Base-by-base conservation (phyloP, 2,797 vertebrate species). In the Hapalemur alaotrensis region DNA sequence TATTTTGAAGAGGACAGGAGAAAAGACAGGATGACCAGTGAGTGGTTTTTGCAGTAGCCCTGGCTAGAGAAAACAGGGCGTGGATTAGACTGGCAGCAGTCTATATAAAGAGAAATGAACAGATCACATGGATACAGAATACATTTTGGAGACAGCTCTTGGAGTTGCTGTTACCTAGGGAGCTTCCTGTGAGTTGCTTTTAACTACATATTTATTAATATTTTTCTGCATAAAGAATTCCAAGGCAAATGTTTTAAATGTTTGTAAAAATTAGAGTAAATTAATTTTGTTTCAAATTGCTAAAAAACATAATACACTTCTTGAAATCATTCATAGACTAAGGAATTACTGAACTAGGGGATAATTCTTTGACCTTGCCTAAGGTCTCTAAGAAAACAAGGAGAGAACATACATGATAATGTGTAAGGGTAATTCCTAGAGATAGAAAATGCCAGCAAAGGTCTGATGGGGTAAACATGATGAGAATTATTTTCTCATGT, bases 311-410 rank as follows among this genome's bases (percentile, higher is more conserved):
- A 7, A 52, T 25, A 38, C 15, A 17, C 30, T 6, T 73, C 17
- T 97, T 82, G 85, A 86, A 78, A 90, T 54, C 43, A 70, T 65
- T 72, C 38, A 59, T 38, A 78, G 81, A 72, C 23, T 94, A 43
- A 92, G 43, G 14, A 72, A 69, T 92, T 72, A 35, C 1, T 75
- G 20, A 41, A 35, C 38, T 67, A 89, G 43, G 32, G n/a, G 54
- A 25, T 65, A 50, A 15, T 78, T 82, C 73, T 90, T 79, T 43
- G 23, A 78, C 30, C 32, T 90, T 90, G 30, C 28, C 61, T 65
- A 28, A 82, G n/a, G 5, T 78, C 41, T 57, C 25, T 82, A 72
- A 72, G 75, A 78, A 72, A 87, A n/a, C 20, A 90, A 90, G 54
- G 20, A 72, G 32, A 82, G 67, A 72, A 38, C 11, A 43, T 30